phyloP scores from a whole-genome alignment of 35 echinoderm and acorn worm genomes.

The Apostichopus japonicus region DNA sequence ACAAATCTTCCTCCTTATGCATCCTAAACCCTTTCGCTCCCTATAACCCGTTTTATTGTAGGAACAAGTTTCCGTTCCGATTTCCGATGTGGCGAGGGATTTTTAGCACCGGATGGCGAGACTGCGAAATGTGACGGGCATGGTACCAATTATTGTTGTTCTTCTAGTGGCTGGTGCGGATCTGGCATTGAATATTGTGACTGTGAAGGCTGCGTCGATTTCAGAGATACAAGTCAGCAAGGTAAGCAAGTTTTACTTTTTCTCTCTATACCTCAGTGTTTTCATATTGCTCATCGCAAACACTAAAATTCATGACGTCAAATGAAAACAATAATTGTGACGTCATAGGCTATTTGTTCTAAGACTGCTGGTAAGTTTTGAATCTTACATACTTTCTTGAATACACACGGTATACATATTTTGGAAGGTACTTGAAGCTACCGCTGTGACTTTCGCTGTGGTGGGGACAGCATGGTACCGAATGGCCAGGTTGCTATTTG shows the following conservation, averaged over 20 bases:
- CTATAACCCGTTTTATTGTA: no score
- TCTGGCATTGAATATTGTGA: not conserved
- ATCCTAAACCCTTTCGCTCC: no score
- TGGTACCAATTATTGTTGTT: not conserved
- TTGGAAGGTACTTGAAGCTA: not conserved
- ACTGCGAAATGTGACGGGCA: not conserved
- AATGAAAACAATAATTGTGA: no score
- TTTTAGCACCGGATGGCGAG: not conserved
- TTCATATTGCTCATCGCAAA: no score
- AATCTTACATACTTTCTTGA: no score
- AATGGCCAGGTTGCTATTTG: constrained; percentile 19
- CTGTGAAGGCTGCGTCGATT: not conserved
- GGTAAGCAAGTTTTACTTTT: no score
- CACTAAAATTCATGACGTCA: no score
- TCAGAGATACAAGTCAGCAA: not conserved
- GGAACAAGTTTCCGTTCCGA: not conserved
- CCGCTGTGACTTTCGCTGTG: not conserved
- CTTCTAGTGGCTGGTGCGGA: not conserved
- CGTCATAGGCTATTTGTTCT: no score
- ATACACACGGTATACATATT: no score
- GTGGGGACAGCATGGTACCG: not conserved
- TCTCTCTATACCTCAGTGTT: no score
- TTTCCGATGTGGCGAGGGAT: not conserved
- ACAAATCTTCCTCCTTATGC: no score
- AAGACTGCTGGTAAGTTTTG: no score